Evolutionary conservation across 1,140 invertebrate species (phyloP).

Genomic region (Theocolax elegans): DNA sequence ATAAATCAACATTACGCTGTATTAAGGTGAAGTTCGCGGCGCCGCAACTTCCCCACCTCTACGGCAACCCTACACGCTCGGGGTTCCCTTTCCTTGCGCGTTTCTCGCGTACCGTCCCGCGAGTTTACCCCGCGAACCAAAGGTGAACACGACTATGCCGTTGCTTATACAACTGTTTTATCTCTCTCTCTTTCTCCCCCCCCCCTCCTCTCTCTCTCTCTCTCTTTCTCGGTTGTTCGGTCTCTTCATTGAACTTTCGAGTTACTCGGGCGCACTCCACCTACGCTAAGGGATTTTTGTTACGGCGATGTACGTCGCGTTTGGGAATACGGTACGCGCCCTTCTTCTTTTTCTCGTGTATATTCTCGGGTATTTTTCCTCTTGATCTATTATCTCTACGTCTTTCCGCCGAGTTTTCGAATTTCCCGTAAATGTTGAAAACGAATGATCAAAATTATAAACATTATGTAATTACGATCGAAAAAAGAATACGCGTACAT

Average conservation of each 20-base stretch:
- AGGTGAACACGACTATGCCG: constrained; percentile 7
- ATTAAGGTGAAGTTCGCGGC: constrained; percentile 62
- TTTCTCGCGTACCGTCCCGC: not conserved
- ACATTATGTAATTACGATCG: too few relatives aligned
- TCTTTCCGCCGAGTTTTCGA: too few relatives aligned
- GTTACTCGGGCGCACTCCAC: not conserved
- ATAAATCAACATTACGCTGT: constrained; percentile 68
- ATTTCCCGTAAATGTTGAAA: too few relatives aligned
- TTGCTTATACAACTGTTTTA: not conserved
- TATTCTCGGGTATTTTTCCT: too few relatives aligned
- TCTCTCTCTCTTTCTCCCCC: too few relatives aligned
- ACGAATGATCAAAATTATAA: too few relatives aligned
- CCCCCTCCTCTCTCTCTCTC: too few relatives aligned
- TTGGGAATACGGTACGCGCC: constrained; percentile 1
- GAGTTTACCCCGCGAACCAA: constrained; percentile 19
- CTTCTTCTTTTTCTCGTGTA: not conserved
- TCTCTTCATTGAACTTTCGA: constrained; percentile 34
- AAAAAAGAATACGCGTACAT: too few relatives aligned
- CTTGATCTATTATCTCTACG: too few relatives aligned
- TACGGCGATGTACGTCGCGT: constrained; percentile 8
- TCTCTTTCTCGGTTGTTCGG: not conserved
- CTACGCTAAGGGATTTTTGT: constrained; percentile 15
- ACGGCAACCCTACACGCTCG: not conserved
- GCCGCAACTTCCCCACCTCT: not conserved
- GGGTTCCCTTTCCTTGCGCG: not conserved